These are phyloP conservation scores for Raja brachyura DNA, from an alignment of 2,113 vertebrate species.

Conservation along the genomic window DNA sequence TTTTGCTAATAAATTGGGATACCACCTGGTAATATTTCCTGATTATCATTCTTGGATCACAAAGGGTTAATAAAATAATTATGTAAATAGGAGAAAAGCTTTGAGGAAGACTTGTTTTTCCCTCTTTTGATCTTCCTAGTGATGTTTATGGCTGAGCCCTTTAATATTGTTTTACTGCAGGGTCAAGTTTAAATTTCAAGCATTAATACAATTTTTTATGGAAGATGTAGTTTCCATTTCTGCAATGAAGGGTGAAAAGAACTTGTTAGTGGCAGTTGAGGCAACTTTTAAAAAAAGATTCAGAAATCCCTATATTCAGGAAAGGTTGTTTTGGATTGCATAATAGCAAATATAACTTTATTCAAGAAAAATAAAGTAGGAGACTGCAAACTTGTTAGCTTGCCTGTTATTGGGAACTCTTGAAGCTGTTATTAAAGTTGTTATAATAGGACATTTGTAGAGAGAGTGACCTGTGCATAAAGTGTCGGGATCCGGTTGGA, in stretches of 20 bases:
- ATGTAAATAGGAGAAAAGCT: not conserved
- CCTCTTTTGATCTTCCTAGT: not conserved
- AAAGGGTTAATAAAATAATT: not conserved
- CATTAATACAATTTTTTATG: not conserved
- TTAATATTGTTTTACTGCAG: not conserved
- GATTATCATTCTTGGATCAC: not conserved
- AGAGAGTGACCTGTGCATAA: no score
- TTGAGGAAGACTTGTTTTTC: not conserved
- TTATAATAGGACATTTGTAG: no score
- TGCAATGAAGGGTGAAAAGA: not conserved
- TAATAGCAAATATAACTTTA: no score
- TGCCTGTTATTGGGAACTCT: no score
- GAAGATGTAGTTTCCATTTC: not conserved
- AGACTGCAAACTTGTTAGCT: no score
- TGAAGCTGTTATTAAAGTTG: no score
- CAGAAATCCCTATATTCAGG: no score
- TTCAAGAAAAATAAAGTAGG: no score
- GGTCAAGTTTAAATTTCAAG: not conserved
- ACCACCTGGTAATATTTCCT: not conserved
- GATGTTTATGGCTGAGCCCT: not conserved
- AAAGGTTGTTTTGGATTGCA: no score
- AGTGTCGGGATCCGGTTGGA: no score
- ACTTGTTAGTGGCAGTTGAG: no score
- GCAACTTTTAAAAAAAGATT: no score
- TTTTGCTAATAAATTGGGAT: not conserved